These are phyloP conservation scores for Polypedilum vanderplanki DNA, from an alignment of 1,140 invertebrate genomes.

Conservation along the genomic window DNA sequence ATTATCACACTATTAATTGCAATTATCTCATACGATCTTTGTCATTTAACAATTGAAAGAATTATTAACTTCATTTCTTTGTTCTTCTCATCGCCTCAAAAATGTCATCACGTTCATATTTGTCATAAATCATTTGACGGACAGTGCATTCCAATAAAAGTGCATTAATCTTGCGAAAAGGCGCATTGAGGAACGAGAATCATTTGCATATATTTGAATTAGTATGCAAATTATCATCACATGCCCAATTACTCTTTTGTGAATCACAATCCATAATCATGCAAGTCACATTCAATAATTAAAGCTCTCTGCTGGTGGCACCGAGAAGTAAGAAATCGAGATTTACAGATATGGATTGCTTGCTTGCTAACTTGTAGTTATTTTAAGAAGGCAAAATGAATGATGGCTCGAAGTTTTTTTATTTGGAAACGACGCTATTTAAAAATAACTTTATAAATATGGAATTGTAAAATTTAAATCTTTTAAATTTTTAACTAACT, in stretches of 20 bases:
- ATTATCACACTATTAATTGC: background rate
- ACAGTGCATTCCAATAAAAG: slow-evolving; percentile 1
- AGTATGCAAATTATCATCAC: background rate
- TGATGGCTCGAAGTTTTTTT: too few relatives aligned
- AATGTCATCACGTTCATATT: background rate
- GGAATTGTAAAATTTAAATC: too few relatives aligned
- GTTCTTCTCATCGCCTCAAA: background rate
- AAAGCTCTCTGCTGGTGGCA: background rate
- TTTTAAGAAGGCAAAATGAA: too few relatives aligned
- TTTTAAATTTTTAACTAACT: too few relatives aligned
- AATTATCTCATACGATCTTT: background rate
- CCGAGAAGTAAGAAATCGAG: too few relatives aligned
- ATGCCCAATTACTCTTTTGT: background rate
- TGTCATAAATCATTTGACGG: background rate
- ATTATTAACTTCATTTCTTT: background rate
- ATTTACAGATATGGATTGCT: too few relatives aligned
- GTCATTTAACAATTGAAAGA: background rate
- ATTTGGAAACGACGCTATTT: too few relatives aligned
- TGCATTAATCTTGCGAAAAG: background rate
- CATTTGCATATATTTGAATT: background rate
- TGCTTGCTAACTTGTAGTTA: too few relatives aligned
- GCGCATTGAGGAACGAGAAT: background rate
- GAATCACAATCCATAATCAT: slow-evolving; percentile 1
- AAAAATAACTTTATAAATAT: too few relatives aligned
- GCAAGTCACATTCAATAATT: slow-evolving; percentile 10